A percentile compares a stretch with the other conserved stretches of the same genome.
Conservation (phyloP, 2,113 vertebrate species). For the Canis aureus region DNA sequence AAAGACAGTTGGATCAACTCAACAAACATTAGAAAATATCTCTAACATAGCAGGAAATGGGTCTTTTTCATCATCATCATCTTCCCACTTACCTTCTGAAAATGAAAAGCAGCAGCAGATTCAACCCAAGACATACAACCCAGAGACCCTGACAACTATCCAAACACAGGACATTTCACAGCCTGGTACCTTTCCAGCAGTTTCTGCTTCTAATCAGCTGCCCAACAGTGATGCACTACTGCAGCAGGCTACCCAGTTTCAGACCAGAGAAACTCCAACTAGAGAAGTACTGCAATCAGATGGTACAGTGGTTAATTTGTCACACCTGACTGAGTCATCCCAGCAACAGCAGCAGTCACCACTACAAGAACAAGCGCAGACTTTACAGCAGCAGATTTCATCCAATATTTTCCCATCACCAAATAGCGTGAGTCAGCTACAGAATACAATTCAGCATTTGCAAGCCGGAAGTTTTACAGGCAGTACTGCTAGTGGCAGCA, state of each 20-base stretch:
- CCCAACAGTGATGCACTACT: conserved; percentile 90
- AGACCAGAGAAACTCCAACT: conserved; percentile 88
- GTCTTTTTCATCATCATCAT: conserved; percentile 89
- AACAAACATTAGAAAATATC: conserved; percentile 91
- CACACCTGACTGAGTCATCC: conserved; percentile 85
- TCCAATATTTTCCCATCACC: conserved; percentile 92
- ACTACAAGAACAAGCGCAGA: conserved; percentile 91
- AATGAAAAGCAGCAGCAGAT: conserved; percentile 91
- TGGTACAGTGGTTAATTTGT: conserved; percentile 85
- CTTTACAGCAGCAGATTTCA: conserved; percentile 92
- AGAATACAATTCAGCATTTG: conserved; percentile 96
- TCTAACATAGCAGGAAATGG: conserved; percentile 88
- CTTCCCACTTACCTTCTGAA: conserved; percentile 91
- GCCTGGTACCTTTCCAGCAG: conserved; percentile 88
- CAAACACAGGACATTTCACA: conserved; percentile 94
- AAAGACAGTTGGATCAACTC: conserved; percentile 91
- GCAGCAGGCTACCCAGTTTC: conserved; percentile 92
- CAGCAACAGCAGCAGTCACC: conserved; percentile 85
- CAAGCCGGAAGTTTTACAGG: conserved; percentile 93
- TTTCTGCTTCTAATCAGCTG: conserved; percentile 87
- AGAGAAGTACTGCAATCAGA: conserved; percentile 92
- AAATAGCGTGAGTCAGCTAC: conserved; percentile 93
- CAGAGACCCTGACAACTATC: conserved; percentile 92
- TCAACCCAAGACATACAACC: conserved; percentile 89
- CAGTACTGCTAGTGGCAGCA: conserved; percentile 82